These are phyloP conservation scores for Orcinus orca DNA, from an alignment of 2,113 vertebrate genomes.

Conservation along the genomic window DNA sequence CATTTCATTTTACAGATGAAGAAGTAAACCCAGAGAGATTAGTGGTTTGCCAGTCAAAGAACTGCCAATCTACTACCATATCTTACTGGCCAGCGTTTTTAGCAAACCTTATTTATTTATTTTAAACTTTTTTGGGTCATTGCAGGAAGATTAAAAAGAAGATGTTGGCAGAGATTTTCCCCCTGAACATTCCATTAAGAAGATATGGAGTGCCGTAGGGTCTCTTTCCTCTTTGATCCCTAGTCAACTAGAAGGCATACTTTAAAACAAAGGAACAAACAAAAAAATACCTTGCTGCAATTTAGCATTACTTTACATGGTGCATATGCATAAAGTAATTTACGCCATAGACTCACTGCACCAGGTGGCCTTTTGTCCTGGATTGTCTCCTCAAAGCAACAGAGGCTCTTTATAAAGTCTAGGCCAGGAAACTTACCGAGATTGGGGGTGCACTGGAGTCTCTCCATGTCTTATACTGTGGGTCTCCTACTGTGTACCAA, in stretches of 20 bases:
- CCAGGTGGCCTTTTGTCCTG: not conserved
- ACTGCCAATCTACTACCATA: not conserved
- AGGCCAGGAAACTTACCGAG: not conserved
- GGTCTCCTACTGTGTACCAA: not conserved
- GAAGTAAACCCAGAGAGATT: not conserved
- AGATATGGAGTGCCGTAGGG: not conserved
- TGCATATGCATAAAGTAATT: not conserved
- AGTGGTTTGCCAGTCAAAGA: constrained; percentile 22
- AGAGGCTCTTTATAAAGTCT: not conserved
- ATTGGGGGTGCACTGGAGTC: not conserved
- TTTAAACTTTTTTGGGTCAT: constrained; percentile 20
- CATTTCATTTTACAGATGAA: constrained; percentile 33
- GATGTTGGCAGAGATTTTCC: constrained; percentile 25
- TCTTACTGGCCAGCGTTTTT: constrained; percentile 41
- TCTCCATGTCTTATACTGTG: not conserved
- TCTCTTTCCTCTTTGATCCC: constrained; percentile 44
- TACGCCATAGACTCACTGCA: not conserved
- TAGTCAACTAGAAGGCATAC: not conserved
- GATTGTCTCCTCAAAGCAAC: not conserved
- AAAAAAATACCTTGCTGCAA: not conserved
- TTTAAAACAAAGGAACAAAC: constrained; percentile 40
- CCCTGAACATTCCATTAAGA: not conserved
- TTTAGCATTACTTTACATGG: not conserved
- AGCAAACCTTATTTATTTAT: not conserved
- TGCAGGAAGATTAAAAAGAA: constrained; percentile 25